Percentiles rank a stretch among this genome's conserved stretches.
These are phyloP conservation scores for Cottoperca gobio DNA, from an alignment of 2,797 vertebrate genomes.

Conservation along the genomic window DNA sequence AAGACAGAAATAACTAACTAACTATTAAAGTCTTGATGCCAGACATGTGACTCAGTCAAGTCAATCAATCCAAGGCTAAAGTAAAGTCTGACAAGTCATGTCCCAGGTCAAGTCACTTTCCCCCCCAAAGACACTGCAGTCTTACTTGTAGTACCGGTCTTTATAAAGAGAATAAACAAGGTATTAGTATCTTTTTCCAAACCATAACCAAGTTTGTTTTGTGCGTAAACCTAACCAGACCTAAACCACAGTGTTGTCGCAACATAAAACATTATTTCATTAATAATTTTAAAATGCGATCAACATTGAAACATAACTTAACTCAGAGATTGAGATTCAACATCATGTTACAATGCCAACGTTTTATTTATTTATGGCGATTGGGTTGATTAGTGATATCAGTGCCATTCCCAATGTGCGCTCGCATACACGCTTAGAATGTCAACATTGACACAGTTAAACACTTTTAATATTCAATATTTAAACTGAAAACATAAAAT, in stretches of 20 bases:
- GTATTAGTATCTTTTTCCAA: no score
- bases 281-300: not conserved
- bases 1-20: not conserved
- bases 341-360: not conserved
- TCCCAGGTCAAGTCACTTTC: not conserved
- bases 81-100: not conserved
- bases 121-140: no score
- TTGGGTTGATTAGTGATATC: no score
- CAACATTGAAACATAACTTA: not conserved
- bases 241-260: no score
- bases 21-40: not conserved
- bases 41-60: not conserved
- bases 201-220: not conserved
- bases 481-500: no score
- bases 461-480: no score
- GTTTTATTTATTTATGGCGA: no score
- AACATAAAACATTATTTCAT: not conserved
- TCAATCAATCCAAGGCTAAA: not conserved
- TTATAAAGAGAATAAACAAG: no score
- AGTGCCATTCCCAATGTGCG: not conserved
- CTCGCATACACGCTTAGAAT: not conserved
- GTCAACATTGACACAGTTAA: not conserved
- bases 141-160: no score
- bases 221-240: no score
- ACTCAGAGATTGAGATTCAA: not conserved